Base-by-base conservation (phyloP, 1,140 invertebrate species). In the Nixonia krombeini region DNA sequence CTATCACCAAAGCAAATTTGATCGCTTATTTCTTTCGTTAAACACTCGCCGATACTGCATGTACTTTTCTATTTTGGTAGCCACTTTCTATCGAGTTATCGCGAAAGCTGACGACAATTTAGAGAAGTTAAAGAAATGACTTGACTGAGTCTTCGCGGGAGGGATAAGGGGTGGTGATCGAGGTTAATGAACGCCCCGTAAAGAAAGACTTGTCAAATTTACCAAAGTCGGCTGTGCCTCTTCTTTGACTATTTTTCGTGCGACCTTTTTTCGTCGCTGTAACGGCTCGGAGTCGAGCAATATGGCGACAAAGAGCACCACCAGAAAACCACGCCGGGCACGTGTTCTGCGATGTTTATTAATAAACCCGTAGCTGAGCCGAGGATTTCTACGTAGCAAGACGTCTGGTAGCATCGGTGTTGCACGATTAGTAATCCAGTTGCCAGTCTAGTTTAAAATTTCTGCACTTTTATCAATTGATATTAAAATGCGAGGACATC, bases 321-420 rank as follows among this genome's bases (percentile, higher is more conserved):
- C 55, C 68, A 70, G 68, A 58, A 62, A 68, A 47, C 62, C 70
- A 72, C 72, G 70, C 28, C 62, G 74, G 78, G 78, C 79, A 81
- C 79, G 76, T 79, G 78, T 79, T 80, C 72, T 55, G 52, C 71
- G 67, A 72, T 74, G 79, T 80, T 81, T 81, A 81, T 81, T 81
- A 81, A 81, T 81, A 81, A 80, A 81, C 78, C 69, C 76, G 69
- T 75, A 77, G 72, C 59, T 68, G 65, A 66, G 61, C 51, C 73
- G 73, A 78, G 76, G 65, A 79, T 79, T 75, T 78, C 68, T 73
- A 62, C 68, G 62, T 72, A 72, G 53, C 55, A 46, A 74, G 62
- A 70, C 64, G 74, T 71, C 65, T 64, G 71, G 71, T 75, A 73
- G 44, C 58, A 46, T 49, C 52, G 44, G 38, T 40, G 40, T 42